phyloP scores from a whole-genome alignment of 1,140 invertebrate genomes.

The Hestina assimilis region DNA sequence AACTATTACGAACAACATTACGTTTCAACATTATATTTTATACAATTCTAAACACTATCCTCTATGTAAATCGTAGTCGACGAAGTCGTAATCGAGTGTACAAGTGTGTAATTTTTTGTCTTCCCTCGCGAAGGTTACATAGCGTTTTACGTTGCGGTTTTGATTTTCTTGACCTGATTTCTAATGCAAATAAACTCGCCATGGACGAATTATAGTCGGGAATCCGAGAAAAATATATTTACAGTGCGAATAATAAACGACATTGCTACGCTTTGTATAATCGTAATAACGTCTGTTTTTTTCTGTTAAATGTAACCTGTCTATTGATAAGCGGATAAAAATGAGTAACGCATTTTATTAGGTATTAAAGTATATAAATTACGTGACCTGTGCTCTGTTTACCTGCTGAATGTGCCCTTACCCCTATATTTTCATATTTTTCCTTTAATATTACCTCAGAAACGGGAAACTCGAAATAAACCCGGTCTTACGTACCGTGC shows the following conservation, averaged over 20 bases:
- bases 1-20: constrained; percentile 38
- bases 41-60: constrained; percentile 37
- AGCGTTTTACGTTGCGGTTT: constrained; percentile 42
- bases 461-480: no score
- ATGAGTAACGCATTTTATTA: no score
- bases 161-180: constrained; percentile 26
- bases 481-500: no score
- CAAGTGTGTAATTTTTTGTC: constrained; percentile 3
- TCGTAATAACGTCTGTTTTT: constrained; percentile 5
- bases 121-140: constrained; percentile 49
- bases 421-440: no score
- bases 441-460: no score
- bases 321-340: no score
- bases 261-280: constrained; percentile 5
- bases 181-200: constrained; percentile 16
- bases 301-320: background rate
- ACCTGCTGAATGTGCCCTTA: no score
- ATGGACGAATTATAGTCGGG: constrained; percentile 19
- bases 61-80: constrained; percentile 1
- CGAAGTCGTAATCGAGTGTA: constrained; percentile 5
- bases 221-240: constrained; percentile 11
- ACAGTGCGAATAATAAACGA: constrained; percentile 18
- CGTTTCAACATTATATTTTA: constrained; percentile 28
- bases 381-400: no score
- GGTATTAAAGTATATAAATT: no score